Evolutionary conservation across 1,140 invertebrate species (phyloP).

Genomic region (Leptopilina boulardi): DNA sequence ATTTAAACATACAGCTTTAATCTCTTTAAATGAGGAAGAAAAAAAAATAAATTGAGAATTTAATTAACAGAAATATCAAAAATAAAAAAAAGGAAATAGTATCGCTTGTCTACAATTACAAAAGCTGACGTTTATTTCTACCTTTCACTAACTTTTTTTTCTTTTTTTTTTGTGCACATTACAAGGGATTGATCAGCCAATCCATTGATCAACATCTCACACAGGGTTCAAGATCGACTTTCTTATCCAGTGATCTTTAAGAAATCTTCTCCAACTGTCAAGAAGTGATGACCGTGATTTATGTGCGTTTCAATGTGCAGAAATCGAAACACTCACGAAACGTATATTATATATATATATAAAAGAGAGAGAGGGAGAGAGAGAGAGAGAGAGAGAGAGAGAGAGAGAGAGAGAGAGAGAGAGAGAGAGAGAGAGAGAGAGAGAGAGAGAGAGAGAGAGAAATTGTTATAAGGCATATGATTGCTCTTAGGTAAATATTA

Average conservation of each 20-base stretch:
- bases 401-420: too few relatives aligned
- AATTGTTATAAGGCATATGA: neutral
- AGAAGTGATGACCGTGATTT: slow-evolving; percentile 22
- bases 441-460: too few relatives aligned
- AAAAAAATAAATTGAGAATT: neutral
- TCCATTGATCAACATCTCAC: slow-evolving; percentile 18
- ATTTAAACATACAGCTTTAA: too few relatives aligned
- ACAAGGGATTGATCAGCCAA: slow-evolving; percentile 12
- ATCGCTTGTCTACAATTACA: slow-evolving; percentile 1
- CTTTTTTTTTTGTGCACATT: too few relatives aligned
- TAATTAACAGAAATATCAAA: neutral
- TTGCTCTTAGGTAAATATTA: slow-evolving; percentile 6
- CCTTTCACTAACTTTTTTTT: neutral
- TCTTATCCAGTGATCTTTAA: slow-evolving; percentile 28
- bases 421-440: too few relatives aligned
- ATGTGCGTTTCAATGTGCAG: slow-evolving; percentile 2
- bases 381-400: too few relatives aligned
- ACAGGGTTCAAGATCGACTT: slow-evolving; percentile 25
- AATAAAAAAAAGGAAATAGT: neutral
- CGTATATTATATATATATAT: too few relatives aligned
- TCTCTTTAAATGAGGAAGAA: too few relatives aligned
- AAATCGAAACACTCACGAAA: neutral
- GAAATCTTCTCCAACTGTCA: slow-evolving; percentile 19
- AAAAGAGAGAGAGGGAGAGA: too few relatives aligned
- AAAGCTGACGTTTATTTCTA: slow-evolving; percentile 1